Evolutionary conservation across 1,140 invertebrate species (phyloP), one percentile per base, ranked within the genome.

Genomic region (Mactra quadrangularis): DNA sequence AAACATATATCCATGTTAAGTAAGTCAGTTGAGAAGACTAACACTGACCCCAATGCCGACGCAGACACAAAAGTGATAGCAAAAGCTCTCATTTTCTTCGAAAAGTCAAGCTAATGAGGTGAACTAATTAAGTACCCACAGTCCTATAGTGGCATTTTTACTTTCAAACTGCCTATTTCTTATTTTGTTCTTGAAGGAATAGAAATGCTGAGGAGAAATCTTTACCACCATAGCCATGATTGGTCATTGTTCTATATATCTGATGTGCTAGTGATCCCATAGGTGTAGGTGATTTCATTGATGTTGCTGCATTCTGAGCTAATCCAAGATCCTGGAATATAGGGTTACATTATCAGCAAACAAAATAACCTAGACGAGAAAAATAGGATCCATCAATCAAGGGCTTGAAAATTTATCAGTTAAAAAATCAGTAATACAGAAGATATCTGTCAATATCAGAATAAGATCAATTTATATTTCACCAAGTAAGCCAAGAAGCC

Each of bases 131-230:
- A n/a, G n/a, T n/a, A n/a, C n/a, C n/a, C n/a, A n/a, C n/a, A n/a
- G n/a, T n/a, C n/a, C n/a, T n/a, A n/a, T n/a, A n/a, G n/a, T n/a
- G n/a, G n/a, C n/a, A n/a, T n/a, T n/a, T n/a, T n/a, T n/a, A n/a
- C n/a, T n/a, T n/a, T n/a, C n/a, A n/a, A n/a, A n/a, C n/a, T 50
- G 45, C 47, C 47, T 27, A 68, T 22, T 82, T 72, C 71, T 85
- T 79, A 0, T 82, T 45, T 50, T 87, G 78, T 9, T 94, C 92
- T 81, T 94, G 91, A 6, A 98, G 93, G 90, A 97, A 97, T 88
- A 98, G 94, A 92, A 97, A 99, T 72, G 99, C 94, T 25, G 95
- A 95, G 3, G 97, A 97, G 94, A 99, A 99, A 93, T 99, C 99
- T 93, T 98, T 98, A 78, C 96, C 94, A 9, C 94, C 95, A 87